Evolutionary conservation across 2,888 invertebrate genomes (phyloP), one percentile per base, ranked within the genome.

Genomic region (Chloroclystis v-ata): DNA sequence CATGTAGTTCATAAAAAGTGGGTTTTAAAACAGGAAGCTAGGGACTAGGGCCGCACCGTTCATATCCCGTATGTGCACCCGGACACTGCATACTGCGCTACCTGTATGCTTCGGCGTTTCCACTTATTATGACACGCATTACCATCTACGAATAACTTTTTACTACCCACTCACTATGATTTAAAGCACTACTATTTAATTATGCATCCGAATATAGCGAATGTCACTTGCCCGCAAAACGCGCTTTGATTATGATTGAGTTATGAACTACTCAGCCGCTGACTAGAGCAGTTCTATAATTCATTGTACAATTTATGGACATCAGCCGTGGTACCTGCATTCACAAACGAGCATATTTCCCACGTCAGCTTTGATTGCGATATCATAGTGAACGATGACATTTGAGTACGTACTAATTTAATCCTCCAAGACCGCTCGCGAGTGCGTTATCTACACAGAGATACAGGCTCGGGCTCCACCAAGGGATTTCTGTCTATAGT

Each of bases 341-440:
- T 71, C 69, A 77, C 83, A 87, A 87, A 87, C 79, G 78, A 84
- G 81, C 76, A 77, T 81, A 83, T 82, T 86, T 86, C 86, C 83
- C 85, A 87, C 75, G 84, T 85, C 82, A 79, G 73, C 77, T 82
- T 83, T 83, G 83, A 85, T 83, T 82, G 81, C 78, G 75, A 82
- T 84, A 82, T 86, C 79, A 82, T 81, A 77, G 76, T 80, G 73
- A 79, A 75, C 76, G 80, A 83, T 81, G 83, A 80, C 78, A 81
- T 81, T 80, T 76, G 75, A 77, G 77, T 77, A 75, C 69, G 72
- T 72, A 77, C 80, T 82, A 79, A 84, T 83, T 80, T 82, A 79
- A 71, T 67, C 65, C 65, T 67, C 67, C 71, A 69, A 72, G 68
- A 72, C 72, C 65, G 66, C 62, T 61, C 57, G 66, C 65, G 63